Evolutionary conservation across 2,888 invertebrate genomes (phyloP).

Genomic region (Halictus quadricinctus): DNA sequence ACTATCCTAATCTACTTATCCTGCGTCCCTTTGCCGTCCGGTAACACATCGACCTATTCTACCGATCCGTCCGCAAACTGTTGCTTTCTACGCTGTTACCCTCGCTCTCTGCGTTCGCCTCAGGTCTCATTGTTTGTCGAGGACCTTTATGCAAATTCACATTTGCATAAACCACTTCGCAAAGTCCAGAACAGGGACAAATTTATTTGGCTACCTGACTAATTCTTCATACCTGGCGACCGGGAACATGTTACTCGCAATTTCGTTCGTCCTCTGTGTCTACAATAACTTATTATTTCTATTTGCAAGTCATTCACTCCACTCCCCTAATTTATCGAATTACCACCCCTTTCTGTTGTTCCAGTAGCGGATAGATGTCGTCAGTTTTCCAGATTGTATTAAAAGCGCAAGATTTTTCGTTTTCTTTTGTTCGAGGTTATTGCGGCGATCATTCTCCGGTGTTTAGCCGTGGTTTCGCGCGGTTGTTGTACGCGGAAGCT

Average conservation of each 20-base stretch:
- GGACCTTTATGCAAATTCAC: neutral
- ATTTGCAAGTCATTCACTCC: no score
- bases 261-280: neutral
- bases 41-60: slow-evolving; percentile 8
- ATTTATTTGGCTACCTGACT: neutral
- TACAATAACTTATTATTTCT: neutral
- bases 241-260: neutral
- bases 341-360: no score
- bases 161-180: neutral
- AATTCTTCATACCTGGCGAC: neutral
- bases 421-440: neutral
- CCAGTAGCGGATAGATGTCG: no score
- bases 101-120: neutral
- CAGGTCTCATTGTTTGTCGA: neutral
- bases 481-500: neutral
- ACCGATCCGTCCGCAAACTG: slow-evolving; percentile 4
- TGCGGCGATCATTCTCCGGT: neutral
- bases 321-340: no score
- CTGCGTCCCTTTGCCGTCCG: neutral
- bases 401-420: neutral
- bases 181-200: neutral
- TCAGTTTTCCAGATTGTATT: neutral
- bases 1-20: slow-evolving; percentile 16
- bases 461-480: neutral
- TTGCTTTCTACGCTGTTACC: slow-evolving; percentile 15